These are phyloP conservation scores for Plagodis dolabraria DNA, from an alignment of 2,888 invertebrate species.

Conservation along the genomic window DNA sequence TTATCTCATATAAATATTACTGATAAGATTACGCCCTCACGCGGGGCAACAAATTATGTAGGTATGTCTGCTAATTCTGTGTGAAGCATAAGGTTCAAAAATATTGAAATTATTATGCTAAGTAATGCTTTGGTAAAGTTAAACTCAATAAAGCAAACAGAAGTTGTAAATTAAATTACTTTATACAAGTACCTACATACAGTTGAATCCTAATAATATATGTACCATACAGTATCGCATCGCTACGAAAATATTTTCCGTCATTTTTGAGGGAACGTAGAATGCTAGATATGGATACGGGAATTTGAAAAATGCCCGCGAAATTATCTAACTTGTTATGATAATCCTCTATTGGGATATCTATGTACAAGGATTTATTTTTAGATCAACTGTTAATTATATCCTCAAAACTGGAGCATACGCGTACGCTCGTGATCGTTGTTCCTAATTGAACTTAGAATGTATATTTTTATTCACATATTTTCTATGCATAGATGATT, in stretches of 20 bases:
- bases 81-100: too few species aligned
- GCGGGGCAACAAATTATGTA: neutral
- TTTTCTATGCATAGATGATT: neutral
- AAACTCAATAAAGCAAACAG: too few species aligned
- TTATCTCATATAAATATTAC: slow-evolving; percentile 15
- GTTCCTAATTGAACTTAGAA: slow-evolving; percentile 26
- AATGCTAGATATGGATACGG: too few species aligned
- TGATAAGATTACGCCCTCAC: neutral
- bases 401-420: slow-evolving; percentile 61
- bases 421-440: slow-evolving; percentile 43
- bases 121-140: too few species aligned
- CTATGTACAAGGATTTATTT: slow-evolving; percentile 46
- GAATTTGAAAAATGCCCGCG: slow-evolving; percentile 1
- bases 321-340: slow-evolving; percentile 5
- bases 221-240: too few species aligned
- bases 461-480: slow-evolving; percentile 8
- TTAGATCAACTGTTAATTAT: slow-evolving; percentile 65
- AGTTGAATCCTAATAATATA: too few species aligned
- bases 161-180: too few species aligned
- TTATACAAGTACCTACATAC: too few species aligned
- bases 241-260: neutral
- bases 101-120: too few species aligned
- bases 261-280: slow-evolving; percentile 3
- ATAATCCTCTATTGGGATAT: slow-evolving; percentile 18
- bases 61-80: too few species aligned